Percentiles rank a stretch among this genome's conserved stretches.
Evolutionary conservation across 2,113 vertebrate genomes (phyloP).

Genomic region (Carassius gibelio): DNA sequence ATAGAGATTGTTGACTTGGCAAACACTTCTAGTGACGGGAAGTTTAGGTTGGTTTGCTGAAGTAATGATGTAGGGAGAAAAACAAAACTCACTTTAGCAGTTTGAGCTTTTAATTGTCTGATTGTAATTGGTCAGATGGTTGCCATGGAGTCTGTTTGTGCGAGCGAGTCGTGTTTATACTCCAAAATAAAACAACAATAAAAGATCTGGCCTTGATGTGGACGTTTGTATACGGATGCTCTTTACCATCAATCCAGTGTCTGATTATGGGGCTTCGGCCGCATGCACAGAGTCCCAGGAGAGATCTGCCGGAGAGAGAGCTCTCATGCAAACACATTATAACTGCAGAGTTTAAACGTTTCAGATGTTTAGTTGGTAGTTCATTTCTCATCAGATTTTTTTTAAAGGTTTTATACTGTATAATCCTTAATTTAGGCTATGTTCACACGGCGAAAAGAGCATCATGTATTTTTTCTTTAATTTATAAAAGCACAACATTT

Average conservation of each 20-base stretch:
- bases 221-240: constrained; percentile 58
- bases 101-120: constrained; percentile 58
- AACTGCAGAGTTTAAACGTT: not conserved
- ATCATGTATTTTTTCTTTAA: too few relatives aligned
- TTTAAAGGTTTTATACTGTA: too few relatives aligned
- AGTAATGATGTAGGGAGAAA: not conserved
- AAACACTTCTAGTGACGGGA: not conserved
- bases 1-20: not conserved
- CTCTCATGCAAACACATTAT: not conserved
- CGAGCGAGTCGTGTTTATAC: constrained; percentile 57
- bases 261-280: constrained; percentile 68
- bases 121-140: constrained; percentile 57
- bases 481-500: too few relatives aligned
- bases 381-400: not conserved
- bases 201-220: constrained; percentile 60
- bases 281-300: constrained; percentile 38
- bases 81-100: constrained; percentile 16
- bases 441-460: too few relatives aligned
- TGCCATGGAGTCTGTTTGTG: constrained; percentile 63
- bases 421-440: too few relatives aligned
- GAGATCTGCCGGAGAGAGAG: not conserved
- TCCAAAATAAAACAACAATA: constrained; percentile 65
- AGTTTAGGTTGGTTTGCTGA: not conserved
- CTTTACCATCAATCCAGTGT: constrained; percentile 58
- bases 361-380: not conserved